Conservation (phyloP, 23 tunicate species). For the Clavelina lepadiformis region DNA sequence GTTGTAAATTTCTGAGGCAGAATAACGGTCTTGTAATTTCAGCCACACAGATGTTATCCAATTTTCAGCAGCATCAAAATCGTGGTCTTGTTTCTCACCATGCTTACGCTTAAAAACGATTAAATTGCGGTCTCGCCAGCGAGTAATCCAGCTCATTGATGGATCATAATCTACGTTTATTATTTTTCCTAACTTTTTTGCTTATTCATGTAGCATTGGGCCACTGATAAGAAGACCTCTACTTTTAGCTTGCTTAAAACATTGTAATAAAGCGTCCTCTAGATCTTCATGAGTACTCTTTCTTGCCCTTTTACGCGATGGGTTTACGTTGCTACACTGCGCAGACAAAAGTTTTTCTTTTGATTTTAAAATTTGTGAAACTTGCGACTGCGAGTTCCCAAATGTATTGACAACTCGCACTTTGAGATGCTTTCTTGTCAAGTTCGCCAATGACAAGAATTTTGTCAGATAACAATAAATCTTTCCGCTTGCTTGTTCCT, state of each 20-base stretch:
- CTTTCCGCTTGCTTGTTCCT: slow-evolving; percentile 19
- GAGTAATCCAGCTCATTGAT: not conserved
- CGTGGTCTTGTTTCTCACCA: slow-evolving; percentile 1
- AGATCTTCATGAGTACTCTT: too few species aligned
- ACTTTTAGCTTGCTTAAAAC: slow-evolving; percentile 1
- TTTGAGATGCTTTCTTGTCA: slow-evolving; percentile 10
- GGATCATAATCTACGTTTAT: slow-evolving; percentile 1
- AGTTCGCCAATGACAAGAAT: slow-evolving; percentile 10
- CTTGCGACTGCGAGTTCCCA: not conserved
- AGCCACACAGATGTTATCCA: not conserved
- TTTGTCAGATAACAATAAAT: slow-evolving; percentile 9
- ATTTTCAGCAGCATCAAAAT: not conserved
- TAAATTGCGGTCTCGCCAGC: not conserved
- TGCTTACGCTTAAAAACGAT: slow-evolving; percentile 2
- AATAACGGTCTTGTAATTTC: not conserved
- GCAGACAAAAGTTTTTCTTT: slow-evolving; percentile 2
- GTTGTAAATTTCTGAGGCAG: not conserved
- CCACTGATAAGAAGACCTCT: not conserved
- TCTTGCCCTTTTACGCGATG: not conserved
- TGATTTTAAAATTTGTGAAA: not conserved
- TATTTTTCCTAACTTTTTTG: not conserved
- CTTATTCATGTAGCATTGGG: slow-evolving; percentile 5
- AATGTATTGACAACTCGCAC: not conserved
- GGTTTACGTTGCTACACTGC: not conserved
- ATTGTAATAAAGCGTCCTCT: not conserved